Conservation (phyloP, 1,140 invertebrate species). For the Anastatus disparis region DNA sequence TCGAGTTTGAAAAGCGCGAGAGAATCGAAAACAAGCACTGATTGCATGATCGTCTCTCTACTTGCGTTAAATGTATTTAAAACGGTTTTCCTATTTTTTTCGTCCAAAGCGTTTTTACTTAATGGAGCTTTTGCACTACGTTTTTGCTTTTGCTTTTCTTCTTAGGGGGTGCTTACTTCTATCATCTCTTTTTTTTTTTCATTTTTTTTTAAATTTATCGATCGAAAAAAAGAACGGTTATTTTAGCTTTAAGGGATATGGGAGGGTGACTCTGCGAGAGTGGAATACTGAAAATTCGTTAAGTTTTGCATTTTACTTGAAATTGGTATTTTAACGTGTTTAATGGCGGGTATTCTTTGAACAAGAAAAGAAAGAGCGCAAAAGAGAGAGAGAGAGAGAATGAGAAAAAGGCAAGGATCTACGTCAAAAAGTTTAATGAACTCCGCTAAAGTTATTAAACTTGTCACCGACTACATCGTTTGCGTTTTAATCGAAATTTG, state of each 20-base stretch:
- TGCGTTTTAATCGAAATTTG: slow-evolving; percentile 26
- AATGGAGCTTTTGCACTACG: neutral
- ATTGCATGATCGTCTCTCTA: neutral
- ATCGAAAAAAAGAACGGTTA: too few relatives aligned
- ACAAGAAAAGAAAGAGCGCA: slow-evolving; percentile 38
- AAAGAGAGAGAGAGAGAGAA: slow-evolving; percentile 40
- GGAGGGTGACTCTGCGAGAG: neutral
- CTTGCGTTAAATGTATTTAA: neutral
- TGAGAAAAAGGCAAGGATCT: slow-evolving; percentile 41
- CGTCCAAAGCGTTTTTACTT: neutral
- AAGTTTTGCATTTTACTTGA: slow-evolving; percentile 17
- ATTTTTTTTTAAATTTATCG: neutral
- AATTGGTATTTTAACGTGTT: slow-evolving; percentile 19
- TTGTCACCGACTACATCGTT: slow-evolving; percentile 21
- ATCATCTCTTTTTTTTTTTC: neutral
- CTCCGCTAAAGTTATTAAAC: slow-evolving; percentile 25
- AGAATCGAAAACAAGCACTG: neutral
- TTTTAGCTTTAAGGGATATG: too few relatives aligned
- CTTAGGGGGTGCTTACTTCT: too few relatives aligned
- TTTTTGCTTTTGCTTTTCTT: neutral
- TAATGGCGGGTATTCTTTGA: neutral
- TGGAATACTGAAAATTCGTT: slow-evolving; percentile 21
- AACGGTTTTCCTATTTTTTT: neutral
- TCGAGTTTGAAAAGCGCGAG: neutral
- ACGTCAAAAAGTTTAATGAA: slow-evolving; percentile 37